Percentiles rank a stretch among this genome's conserved stretches.
Evolutionary conservation across 1,140 invertebrate genomes (phyloP).

Genomic region (Copidosoma floridanum): DNA sequence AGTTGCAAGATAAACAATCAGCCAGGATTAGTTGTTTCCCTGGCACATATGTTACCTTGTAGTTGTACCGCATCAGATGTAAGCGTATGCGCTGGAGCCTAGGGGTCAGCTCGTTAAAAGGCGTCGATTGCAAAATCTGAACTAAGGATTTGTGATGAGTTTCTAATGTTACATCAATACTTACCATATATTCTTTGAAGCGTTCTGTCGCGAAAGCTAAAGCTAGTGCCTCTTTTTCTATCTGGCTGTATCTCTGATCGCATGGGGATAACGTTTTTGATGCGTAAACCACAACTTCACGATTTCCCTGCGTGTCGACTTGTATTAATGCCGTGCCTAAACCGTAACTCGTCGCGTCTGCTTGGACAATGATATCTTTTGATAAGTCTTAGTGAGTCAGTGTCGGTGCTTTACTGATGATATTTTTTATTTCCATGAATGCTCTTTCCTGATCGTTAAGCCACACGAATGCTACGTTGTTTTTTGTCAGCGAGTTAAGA

Average conservation of each 20-base stretch:
- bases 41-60: constrained; percentile 35
- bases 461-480: constrained; percentile 25
- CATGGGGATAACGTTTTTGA: constrained; percentile 32
- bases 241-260: constrained; percentile 36
- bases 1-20: constrained; percentile 36
- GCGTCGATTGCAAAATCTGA: constrained; percentile 34
- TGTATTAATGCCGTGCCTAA: constrained; percentile 16
- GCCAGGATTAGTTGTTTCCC: constrained; percentile 39
- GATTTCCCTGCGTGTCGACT: neutral
- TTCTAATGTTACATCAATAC: constrained; percentile 29
- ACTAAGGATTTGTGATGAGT: constrained; percentile 42
- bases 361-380: constrained; percentile 27
- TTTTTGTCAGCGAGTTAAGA: constrained; percentile 26
- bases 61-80: constrained; percentile 39
- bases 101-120: constrained; percentile 37
- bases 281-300: constrained; percentile 29
- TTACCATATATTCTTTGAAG: constrained; percentile 41
- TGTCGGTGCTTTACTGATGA: constrained; percentile 1
- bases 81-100: constrained; percentile 45
- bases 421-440: constrained; percentile 14
- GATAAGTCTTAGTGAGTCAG: constrained; percentile 23
- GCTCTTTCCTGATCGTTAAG: constrained; percentile 21
- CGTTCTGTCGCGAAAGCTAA: constrained; percentile 34
- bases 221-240: constrained; percentile 38
- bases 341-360: constrained; percentile 28